These are phyloP conservation scores for Apomyelois bistriatella DNA, from an alignment of 2,888 invertebrate genomes.

Conservation along the genomic window DNA sequence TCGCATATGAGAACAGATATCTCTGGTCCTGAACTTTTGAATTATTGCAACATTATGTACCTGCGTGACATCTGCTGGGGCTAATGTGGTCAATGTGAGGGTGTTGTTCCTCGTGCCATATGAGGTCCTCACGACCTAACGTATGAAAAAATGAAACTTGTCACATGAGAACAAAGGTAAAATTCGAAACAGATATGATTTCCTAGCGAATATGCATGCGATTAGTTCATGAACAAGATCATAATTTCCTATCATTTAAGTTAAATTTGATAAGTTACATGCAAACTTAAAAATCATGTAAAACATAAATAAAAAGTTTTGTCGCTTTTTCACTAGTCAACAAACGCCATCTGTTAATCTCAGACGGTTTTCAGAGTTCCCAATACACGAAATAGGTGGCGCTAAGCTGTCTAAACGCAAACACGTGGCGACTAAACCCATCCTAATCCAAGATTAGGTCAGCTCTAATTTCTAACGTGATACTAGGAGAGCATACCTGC, in stretches of 20 bases:
- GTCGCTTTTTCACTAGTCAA: not conserved
- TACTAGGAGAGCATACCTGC: slow-evolving; percentile 71
- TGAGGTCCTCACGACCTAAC: slow-evolving; percentile 62
- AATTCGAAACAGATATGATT: not conserved
- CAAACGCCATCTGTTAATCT: slow-evolving; percentile 14
- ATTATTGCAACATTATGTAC: slow-evolving; percentile 36
- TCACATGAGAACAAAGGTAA: not conserved
- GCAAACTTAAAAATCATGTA: no score
- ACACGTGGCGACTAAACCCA: slow-evolving; percentile 26
- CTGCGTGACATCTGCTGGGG: slow-evolving; percentile 53
- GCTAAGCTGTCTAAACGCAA: slow-evolving; percentile 11
- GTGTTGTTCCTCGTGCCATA: slow-evolving; percentile 64
- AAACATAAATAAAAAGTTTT: not conserved
- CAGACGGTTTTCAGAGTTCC: not conserved
- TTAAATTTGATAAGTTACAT: no score
- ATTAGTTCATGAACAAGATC: no score
- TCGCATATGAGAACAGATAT: no score
- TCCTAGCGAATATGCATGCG: not conserved
- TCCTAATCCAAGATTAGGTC: slow-evolving; percentile 60
- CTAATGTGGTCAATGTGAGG: slow-evolving; percentile 63
- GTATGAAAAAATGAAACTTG: slow-evolving; percentile 15
- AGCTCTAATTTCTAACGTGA: slow-evolving; percentile 61
- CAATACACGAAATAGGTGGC: slow-evolving; percentile 15
- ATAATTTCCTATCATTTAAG: no score
- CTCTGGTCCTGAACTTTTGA: no score